These are phyloP conservation scores for Anguilla obscura DNA, from an alignment of 2,797 vertebrate genomes.

Conservation along the genomic window DNA sequence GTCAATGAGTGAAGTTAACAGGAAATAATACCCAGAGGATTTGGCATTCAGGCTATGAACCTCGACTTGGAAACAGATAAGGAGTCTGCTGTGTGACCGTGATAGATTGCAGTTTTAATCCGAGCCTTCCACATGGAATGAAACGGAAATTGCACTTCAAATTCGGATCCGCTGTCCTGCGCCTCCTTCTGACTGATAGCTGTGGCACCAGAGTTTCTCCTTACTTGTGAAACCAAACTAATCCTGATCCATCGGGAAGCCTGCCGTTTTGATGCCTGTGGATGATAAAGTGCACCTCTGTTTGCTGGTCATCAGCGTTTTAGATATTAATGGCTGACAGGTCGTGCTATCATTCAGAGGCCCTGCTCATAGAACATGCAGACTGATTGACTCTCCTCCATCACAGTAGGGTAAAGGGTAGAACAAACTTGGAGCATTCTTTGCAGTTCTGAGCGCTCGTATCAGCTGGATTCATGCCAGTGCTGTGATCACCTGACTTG, in stretches of 20 bases:
- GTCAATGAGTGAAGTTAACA: background rate
- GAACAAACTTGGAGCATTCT: slow-evolving; percentile 38
- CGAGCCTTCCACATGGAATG: background rate
- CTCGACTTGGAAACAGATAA: background rate
- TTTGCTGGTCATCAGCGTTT: slow-evolving; percentile 28
- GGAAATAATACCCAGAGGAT: background rate
- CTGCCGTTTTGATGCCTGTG: slow-evolving; percentile 35
- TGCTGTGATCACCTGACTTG: slow-evolving; percentile 52
- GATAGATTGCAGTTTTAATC: slow-evolving; percentile 6
- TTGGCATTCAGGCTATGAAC: background rate
- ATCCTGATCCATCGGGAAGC: slow-evolving; percentile 21
- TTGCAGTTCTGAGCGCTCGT: slow-evolving; percentile 30
- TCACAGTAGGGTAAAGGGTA: slow-evolving; percentile 48
- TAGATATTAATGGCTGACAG: background rate
- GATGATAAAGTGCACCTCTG: slow-evolving; percentile 32
- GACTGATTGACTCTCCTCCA: slow-evolving; percentile 39
- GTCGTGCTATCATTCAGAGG: background rate
- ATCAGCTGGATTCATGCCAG: background rate
- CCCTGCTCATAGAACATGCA: background rate
- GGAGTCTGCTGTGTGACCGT: background rate
- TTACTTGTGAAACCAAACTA: background rate
- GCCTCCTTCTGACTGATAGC: background rate
- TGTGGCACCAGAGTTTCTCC: background rate
- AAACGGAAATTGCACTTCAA: slow-evolving; percentile 4
- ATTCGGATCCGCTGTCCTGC: background rate